Evolutionary conservation across 2,113 vertebrate species (phyloP), one percentile per base, ranked within the genome.

Genomic region (Octodon degus): DNA sequence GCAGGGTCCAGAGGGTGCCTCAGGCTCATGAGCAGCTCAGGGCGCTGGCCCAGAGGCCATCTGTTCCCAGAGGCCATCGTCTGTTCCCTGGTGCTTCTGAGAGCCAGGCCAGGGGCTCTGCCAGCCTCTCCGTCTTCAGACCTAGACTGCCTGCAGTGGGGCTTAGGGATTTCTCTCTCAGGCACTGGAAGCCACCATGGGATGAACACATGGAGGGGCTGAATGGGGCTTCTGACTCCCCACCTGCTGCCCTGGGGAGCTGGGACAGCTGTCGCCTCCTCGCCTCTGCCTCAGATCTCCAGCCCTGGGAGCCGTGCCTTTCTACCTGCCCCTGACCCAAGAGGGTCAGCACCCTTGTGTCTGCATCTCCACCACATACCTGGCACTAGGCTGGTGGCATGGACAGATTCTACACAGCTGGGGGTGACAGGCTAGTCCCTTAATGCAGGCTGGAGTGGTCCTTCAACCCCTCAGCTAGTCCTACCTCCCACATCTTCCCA

Each of bases 81-180:
- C 58, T 0, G 76, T 90, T 94, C 82, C 16, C 95, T 93, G 97
- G 95, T 27, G 40, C 77, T 7, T 72, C 89, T 27, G 62, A 84
- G 40, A 70, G 96, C 94, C 88, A 68, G 83, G 55, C 22, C 74
- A 13, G 79, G 86, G 72, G 27, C 83, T 91, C 43, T 14, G 0
- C 34, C 34, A 8, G 0, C 37, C 81, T 53, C 50, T 55, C 27
- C 7, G 19, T 13, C 32, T 22, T 34, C 55, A 72, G 17, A 53
- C 37, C 12, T 22, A 83, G 86, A 37, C 55, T 16, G 32, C 22
- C 0, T 0, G 55, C 63, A 17, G n/a, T 2, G 30, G 30, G 27
- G 67, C 14, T 17, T 68, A 12, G 7, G 27, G 47, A 19, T 16
- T 32, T 67, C 65, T 32, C 70, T 40, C 30, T 53, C 50, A 37